A percentile compares a stretch with the other conserved stretches of the same genome.
These are phyloP conservation scores for Omphaloscelis lunosa DNA, from an alignment of 2,888 invertebrate species.

Conservation along the genomic window DNA sequence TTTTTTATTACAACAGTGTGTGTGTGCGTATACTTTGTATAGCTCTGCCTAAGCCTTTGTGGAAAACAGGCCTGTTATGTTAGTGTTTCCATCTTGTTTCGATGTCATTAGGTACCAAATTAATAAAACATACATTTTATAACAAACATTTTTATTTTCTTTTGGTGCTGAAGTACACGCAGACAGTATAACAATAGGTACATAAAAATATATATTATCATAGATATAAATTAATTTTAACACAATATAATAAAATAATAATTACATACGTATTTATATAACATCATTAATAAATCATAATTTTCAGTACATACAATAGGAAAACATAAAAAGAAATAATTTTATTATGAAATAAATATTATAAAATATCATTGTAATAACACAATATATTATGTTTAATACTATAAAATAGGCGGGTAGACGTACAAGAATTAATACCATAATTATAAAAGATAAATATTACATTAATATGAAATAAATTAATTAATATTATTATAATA, in stretches of 20 bases:
- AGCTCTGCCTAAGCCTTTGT: neutral
- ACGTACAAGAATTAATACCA: neutral
- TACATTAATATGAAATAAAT: slow-evolving; percentile 13
- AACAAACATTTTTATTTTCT: slow-evolving; percentile 61
- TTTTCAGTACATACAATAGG: neutral
- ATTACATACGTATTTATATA: slow-evolving; percentile 1
- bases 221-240: slow-evolving; percentile 3
- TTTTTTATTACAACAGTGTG: neutral
- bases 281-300: neutral
- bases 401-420: slow-evolving; percentile 37
- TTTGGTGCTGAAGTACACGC: slow-evolving; percentile 64
- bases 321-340: neutral
- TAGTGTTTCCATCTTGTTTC: neutral
- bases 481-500: too few species aligned
- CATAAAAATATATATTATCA: neutral
- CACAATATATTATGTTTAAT: neutral
- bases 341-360: neutral
- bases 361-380: neutral
- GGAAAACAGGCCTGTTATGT: neutral
- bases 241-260: neutral
- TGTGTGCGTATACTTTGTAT: neutral
- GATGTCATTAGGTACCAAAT: neutral
- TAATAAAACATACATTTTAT: neutral
- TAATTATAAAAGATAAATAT: slow-evolving; percentile 4
- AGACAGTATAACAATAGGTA: slow-evolving; percentile 16